A percentile compares a stretch with the other conserved stretches of the same genome.
Evolutionary conservation across 2,113 vertebrate genomes (phyloP).

Genomic region (Clarias magur): DNA sequence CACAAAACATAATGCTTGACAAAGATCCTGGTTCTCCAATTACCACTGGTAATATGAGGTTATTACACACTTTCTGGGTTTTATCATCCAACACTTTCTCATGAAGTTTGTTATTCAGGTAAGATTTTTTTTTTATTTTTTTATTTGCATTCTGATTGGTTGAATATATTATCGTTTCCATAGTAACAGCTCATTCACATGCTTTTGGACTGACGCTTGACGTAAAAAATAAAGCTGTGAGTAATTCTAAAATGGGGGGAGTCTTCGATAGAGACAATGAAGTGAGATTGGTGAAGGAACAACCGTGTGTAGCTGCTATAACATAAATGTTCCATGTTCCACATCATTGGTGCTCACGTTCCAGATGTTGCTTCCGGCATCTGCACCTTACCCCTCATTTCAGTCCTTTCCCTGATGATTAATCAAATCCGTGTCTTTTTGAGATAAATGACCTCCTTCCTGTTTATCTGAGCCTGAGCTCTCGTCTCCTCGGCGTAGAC

Average conservation of each 20-base stretch:
- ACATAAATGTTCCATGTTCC: neutral
- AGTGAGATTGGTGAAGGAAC: neutral
- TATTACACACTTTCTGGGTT: neutral
- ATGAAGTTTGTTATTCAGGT: neutral
- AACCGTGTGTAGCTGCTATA: neutral
- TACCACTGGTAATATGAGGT: neutral
- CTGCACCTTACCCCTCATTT: slow-evolving; percentile 8
- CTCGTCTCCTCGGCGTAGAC: slow-evolving; percentile 47
- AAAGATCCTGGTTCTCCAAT: neutral
- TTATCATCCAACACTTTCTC: neutral
- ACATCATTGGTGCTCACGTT: neutral
- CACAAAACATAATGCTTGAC: neutral
- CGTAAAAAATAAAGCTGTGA: neutral
- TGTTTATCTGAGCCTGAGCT: slow-evolving; percentile 49
- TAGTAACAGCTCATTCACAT: neutral
- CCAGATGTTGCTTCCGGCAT: neutral
- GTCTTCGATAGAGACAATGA: neutral
- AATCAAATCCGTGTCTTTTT: slow-evolving; percentile 38
- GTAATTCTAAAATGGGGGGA: neutral
- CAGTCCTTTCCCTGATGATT: slow-evolving; percentile 27
- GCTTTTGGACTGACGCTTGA: neutral
- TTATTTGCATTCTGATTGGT: neutral
- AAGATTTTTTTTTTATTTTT: neutral
- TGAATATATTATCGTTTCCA: neutral
- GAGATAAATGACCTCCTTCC: slow-evolving; percentile 52